A percentile compares a stretch with the other conserved stretches of the same genome.
phyloP scores from a whole-genome alignment of 2,113 vertebrate species.

The Oreocharis arfaki region DNA sequence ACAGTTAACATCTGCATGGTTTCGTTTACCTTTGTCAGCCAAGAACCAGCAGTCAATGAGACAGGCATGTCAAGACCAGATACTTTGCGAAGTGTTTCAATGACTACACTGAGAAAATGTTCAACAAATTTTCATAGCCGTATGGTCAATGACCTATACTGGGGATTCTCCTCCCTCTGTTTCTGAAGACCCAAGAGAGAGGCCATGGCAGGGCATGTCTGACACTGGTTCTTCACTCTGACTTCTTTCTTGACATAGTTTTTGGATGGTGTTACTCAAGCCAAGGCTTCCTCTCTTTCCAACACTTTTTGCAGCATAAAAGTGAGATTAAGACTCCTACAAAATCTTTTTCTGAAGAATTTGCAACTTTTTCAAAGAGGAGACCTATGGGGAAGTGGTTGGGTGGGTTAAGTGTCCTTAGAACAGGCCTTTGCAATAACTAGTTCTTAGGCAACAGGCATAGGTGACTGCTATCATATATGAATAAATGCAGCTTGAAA shows the following conservation, averaged over 20 bases:
- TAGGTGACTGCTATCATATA: neutral
- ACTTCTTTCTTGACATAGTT: neutral
- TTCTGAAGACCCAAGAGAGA: neutral
- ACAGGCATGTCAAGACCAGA: neutral
- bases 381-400: neutral
- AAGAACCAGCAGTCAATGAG: neutral
- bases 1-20: neutral
- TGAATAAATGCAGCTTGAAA: conserved; percentile 5
- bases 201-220: rapidly evolving
- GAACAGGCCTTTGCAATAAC: neutral
- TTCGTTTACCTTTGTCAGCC: neutral
- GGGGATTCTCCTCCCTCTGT: neutral
- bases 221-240: neutral
- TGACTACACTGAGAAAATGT: neutral
- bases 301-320: neutral
- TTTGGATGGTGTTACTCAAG: neutral
- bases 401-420: neutral
- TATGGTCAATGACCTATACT: neutral
- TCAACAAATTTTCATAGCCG: neutral
- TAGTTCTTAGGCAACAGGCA: neutral
- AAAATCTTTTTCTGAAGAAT: neutral
- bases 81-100: neutral
- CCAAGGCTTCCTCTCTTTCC: neutral
- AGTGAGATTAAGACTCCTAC: neutral
- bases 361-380: neutral